Evolutionary conservation across 64 coral and sea anemone genomes (phyloP).

Genomic region (Stichodactyla helianthus): DNA sequence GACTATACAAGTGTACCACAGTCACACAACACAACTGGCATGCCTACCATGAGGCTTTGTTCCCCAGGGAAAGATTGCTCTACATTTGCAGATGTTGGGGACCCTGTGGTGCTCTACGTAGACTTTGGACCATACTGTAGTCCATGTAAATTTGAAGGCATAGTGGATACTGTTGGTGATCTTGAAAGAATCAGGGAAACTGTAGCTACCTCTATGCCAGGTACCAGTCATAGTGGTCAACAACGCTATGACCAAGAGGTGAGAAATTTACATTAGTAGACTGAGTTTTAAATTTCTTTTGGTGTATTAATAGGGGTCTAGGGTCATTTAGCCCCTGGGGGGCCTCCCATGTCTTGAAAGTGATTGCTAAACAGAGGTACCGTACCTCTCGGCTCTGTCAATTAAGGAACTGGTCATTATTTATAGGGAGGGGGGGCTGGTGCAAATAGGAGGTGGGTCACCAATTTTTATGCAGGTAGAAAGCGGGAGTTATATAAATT

Average conservation of each 20-base stretch:
- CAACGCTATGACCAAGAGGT: slow-evolving; percentile 15
- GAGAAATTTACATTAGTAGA: too few relatives aligned
- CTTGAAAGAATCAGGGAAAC: neutral
- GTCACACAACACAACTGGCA: neutral
- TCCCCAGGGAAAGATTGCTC: slow-evolving; percentile 28
- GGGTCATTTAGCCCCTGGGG: too few relatives aligned
- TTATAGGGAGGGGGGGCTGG: too few relatives aligned
- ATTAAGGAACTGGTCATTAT: too few relatives aligned
- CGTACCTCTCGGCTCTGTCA: too few relatives aligned
- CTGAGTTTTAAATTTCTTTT: too few relatives aligned
- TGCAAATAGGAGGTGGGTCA: too few relatives aligned
- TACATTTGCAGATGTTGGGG: slow-evolving; percentile 54
- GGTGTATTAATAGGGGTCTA: too few relatives aligned
- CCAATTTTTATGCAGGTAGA: too few relatives aligned
- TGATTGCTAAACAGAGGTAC: too few relatives aligned
- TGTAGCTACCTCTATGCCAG: neutral
- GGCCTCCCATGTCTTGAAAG: too few relatives aligned
- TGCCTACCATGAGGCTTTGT: slow-evolving; percentile 39
- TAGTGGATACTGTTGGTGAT: neutral
- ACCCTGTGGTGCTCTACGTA: slow-evolving; percentile 35
- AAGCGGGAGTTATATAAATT: too few relatives aligned
- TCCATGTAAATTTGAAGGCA: neutral
- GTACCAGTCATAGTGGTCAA: neutral
- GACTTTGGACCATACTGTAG: slow-evolving; percentile 30
- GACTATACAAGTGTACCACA: neutral